Evolutionary conservation across 53 echinoderm and acorn worm genomes (phyloP).

Genomic region (Holothuria scabra): DNA sequence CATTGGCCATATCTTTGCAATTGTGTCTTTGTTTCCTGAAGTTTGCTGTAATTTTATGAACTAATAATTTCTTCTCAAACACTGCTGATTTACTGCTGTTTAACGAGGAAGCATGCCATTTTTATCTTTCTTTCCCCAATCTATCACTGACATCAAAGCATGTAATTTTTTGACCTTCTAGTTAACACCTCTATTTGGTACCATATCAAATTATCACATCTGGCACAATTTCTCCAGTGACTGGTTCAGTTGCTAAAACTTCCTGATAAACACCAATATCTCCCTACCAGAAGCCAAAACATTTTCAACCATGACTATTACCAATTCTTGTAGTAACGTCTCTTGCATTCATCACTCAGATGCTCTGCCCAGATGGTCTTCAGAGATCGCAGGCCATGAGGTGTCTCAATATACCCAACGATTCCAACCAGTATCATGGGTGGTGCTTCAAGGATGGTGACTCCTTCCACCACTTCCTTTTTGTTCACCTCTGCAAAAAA

Average conservation of each 20-base stretch:
- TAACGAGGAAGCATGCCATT: no score
- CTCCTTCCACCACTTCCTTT: conserved; percentile 96
- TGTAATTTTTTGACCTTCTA: no score
- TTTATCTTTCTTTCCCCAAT: no score
- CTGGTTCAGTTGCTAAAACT: neutral
- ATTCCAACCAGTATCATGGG: conserved; percentile 95
- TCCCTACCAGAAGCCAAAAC: no score
- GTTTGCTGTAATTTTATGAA: no score
- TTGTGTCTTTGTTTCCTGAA: no score
- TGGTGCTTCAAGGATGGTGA: conserved; percentile 91
- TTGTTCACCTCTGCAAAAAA: conserved; percentile 86
- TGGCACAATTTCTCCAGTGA: neutral
- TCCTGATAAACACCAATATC: neutral
- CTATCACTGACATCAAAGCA: no score
- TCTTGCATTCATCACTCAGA: conserved; percentile 98
- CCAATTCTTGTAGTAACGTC: conserved; percentile 99
- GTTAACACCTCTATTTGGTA: no score
- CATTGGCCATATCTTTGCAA: no score
- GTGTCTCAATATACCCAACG: conserved; percentile 97
- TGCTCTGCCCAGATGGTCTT: conserved; percentile 99
- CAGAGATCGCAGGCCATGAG: conserved; percentile 87
- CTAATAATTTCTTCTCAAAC: no score
- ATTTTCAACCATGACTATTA: conserved; percentile 40
- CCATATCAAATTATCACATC: no score
- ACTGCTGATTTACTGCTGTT: no score